Percentiles rank a stretch among this genome's conserved stretches.
Evolutionary conservation across 2,113 vertebrate genomes (phyloP).

Genomic region (Scartelaos histophorus): DNA sequence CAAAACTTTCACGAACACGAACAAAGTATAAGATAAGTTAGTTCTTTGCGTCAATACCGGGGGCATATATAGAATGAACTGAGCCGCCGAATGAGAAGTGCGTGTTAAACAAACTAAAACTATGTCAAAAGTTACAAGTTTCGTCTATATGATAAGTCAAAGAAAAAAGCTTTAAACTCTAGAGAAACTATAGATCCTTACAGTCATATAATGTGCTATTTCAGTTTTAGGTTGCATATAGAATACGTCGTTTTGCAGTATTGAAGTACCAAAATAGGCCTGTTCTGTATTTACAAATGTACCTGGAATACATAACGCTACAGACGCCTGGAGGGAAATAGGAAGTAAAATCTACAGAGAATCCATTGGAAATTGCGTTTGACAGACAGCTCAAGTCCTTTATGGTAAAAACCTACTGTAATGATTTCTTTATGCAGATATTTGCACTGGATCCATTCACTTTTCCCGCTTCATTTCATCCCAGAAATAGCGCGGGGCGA

Average conservation of each 20-base stretch:
- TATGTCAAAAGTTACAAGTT: no score
- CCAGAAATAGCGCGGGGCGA: not conserved
- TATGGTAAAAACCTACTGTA: not conserved
- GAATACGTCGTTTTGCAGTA: not conserved
- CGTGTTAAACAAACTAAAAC: no score
- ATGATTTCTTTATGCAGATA: not conserved
- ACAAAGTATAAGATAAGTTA: no score
- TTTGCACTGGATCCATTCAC: constrained; percentile 2
- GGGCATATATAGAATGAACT: no score
- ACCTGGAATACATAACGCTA: not conserved
- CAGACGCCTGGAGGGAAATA: not conserved
- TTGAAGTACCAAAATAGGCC: not conserved
- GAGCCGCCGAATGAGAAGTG: no score
- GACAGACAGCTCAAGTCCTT: constrained; percentile 1
- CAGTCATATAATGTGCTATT: not conserved
- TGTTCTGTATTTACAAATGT: not conserved
- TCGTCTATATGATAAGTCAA: no score
- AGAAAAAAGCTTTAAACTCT: not conserved
- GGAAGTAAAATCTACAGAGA: not conserved
- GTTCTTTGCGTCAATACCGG: no score
- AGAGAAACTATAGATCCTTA: not conserved
- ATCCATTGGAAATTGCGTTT: not conserved
- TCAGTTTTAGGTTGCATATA: not conserved
- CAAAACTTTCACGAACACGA: no score
- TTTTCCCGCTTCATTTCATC: constrained; percentile 1